Evolutionary conservation across 37 sponge, comb jelly and placozoan genomes (phyloP).

Genomic region (Crambe crambe): DNA sequence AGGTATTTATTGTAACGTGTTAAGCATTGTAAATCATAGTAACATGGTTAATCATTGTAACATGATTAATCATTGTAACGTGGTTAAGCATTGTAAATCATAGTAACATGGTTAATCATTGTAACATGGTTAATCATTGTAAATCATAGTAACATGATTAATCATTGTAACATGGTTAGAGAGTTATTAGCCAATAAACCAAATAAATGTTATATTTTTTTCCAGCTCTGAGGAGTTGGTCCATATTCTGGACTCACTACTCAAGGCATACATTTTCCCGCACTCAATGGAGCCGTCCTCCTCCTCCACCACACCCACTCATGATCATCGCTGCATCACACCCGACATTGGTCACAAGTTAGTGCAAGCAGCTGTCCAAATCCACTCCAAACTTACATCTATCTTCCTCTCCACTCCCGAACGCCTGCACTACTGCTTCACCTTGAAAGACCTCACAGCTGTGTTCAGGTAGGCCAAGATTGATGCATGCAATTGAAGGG

Average conservation of each 20-base stretch:
- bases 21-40: too few relatives aligned
- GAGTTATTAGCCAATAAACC: too few relatives aligned
- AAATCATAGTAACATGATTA: too few relatives aligned
- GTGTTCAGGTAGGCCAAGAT: conserved; percentile 40
- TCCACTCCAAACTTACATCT: conserved; percentile 24
- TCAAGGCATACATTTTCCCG: conserved; percentile 1
- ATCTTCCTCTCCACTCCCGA: conserved; percentile 46
- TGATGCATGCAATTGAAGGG: background rate
- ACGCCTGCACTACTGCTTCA: conserved; percentile 58
- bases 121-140: too few relatives aligned
- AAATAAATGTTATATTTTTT: background rate
- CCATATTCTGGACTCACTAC: conserved; percentile 11
- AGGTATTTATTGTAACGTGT: conserved; percentile 43
- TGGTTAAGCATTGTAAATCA: too few relatives aligned
- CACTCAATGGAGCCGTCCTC: background rate
- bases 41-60: too few relatives aligned
- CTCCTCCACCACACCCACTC: background rate
- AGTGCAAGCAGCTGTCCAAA: conserved; percentile 38
- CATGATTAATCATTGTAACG: too few relatives aligned
- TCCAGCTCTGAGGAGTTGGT: conserved; percentile 35
- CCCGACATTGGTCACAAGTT: background rate
- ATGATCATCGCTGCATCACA: background rate
- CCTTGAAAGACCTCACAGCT: conserved; percentile 31
- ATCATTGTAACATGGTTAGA: too few relatives aligned
- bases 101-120: too few relatives aligned